A percentile compares a stretch with the other conserved stretches of the same genome.
Conservation (phyloP, 2,797 vertebrate genomes). For the Sebastes dallii region DNA sequence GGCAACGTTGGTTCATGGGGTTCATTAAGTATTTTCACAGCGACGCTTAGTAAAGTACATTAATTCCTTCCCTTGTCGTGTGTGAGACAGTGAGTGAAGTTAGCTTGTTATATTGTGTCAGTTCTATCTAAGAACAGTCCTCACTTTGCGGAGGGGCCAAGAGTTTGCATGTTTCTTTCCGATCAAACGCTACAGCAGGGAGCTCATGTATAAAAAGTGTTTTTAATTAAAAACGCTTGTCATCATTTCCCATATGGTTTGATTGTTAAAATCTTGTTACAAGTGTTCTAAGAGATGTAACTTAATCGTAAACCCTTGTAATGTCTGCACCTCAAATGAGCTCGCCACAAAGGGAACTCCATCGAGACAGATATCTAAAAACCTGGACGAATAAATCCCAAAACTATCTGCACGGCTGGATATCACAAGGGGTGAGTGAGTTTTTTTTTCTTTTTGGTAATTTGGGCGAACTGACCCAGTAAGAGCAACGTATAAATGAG, state of each 20-base stretch:
- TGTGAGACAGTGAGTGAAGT: not conserved
- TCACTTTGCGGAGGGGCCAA: not conserved
- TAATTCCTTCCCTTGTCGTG: not conserved
- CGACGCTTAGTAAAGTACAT: not conserved
- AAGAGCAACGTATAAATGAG: conserved; percentile 14
- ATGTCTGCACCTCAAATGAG: not conserved
- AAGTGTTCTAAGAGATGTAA: not conserved
- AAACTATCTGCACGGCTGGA: not conserved
- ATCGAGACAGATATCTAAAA: not conserved
- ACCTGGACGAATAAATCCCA: not conserved
- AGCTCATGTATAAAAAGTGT: not conserved
- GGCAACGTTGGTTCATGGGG: not conserved
- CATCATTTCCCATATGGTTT: not conserved
- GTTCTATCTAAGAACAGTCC: not conserved
- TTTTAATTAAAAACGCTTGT: not conserved
- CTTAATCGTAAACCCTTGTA: not conserved
- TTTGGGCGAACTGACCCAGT: conserved; percentile 6
- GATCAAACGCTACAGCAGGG: not conserved
- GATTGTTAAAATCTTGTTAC: not conserved
- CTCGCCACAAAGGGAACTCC: not conserved
- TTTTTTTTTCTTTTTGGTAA: not conserved
- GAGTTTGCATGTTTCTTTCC: conserved; percentile 43
- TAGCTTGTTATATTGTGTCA: conserved; percentile 37
- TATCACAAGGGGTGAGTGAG: not conserved
- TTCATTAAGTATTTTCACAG: not conserved